Conservation (phyloP, 23 tunicate species). For the Oikopleura vanhoeffeni region DNA sequence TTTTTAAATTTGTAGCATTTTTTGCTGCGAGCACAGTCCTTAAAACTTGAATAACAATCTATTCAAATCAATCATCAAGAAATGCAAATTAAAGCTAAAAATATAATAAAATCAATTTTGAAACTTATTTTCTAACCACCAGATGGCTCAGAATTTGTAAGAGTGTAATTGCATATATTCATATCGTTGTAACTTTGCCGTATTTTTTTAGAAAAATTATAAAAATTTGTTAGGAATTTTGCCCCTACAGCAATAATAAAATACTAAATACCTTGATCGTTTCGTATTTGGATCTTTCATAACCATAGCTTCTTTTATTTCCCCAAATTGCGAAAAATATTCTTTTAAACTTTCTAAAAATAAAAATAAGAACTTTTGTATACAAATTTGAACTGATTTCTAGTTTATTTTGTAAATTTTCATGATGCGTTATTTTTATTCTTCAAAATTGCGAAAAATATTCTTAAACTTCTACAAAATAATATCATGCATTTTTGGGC, state of each 20-base stretch:
- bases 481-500: background rate
- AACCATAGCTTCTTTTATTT: slow-evolving; percentile 59
- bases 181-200: too few relatives aligned
- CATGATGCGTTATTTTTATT: slow-evolving; percentile 31
- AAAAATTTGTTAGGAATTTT: too few relatives aligned
- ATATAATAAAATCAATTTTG: background rate
- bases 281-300: slow-evolving; percentile 27
- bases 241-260: too few relatives aligned
- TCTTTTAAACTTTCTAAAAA: slow-evolving; percentile 66
- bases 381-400: background rate
- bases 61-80: too few relatives aligned
- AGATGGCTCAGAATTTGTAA: background rate
- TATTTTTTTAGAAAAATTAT: too few relatives aligned
- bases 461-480: slow-evolving; percentile 24
- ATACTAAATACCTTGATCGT: slow-evolving; percentile 13
- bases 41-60: too few relatives aligned
- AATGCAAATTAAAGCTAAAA: background rate
- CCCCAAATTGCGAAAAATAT: slow-evolving; percentile 66
- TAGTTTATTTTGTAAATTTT: too few relatives aligned
- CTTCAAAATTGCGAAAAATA: slow-evolving; percentile 64
- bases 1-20: too few relatives aligned
- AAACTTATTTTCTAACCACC: background rate
- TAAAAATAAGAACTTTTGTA: slow-evolving; percentile 10
- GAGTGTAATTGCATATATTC: too few relatives aligned
- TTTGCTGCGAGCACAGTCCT: too few relatives aligned